Evolutionary conservation across 2,797 vertebrate genomes (phyloP).

Genomic region (Poecilia gillii): DNA sequence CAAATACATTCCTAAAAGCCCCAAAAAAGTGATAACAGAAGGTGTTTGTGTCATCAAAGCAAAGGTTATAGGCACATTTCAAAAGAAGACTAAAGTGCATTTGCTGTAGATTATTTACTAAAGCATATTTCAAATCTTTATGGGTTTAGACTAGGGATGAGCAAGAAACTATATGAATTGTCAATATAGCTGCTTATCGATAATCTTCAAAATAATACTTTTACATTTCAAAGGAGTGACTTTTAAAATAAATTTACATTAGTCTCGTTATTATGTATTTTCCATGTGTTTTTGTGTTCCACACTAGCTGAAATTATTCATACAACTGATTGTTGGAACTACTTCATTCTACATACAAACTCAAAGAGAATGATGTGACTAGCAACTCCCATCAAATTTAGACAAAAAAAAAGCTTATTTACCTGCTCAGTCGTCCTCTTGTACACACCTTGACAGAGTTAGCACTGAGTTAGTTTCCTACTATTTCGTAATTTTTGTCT

Average conservation of each 20-base stretch:
- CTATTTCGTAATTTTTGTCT: background rate
- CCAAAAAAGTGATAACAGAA: background rate
- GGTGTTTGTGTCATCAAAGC: background rate
- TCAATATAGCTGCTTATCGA: background rate
- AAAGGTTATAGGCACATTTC: background rate
- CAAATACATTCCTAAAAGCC: background rate
- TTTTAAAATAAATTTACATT: background rate
- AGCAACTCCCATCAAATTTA: background rate
- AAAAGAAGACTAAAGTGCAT: background rate
- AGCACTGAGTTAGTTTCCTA: constrained; percentile 16
- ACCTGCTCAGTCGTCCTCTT: constrained; percentile 47
- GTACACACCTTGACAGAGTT: background rate
- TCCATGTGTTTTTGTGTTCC: background rate
- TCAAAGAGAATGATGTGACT: background rate
- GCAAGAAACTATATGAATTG: background rate
- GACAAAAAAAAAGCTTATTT: constrained; percentile 10
- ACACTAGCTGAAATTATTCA: background rate
- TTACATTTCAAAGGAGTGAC: background rate
- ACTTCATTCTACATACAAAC: background rate
- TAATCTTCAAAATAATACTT: background rate
- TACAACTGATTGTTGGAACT: background rate
- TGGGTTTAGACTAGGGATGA: background rate
- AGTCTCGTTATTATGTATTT: background rate
- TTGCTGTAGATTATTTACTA: background rate
- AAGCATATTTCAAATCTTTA: background rate